A percentile compares a stretch with the other conserved stretches of the same genome.
These are phyloP conservation scores for Camponotus vicinus DNA, from an alignment of 1,140 invertebrate genomes.

Conservation along the genomic window DNA sequence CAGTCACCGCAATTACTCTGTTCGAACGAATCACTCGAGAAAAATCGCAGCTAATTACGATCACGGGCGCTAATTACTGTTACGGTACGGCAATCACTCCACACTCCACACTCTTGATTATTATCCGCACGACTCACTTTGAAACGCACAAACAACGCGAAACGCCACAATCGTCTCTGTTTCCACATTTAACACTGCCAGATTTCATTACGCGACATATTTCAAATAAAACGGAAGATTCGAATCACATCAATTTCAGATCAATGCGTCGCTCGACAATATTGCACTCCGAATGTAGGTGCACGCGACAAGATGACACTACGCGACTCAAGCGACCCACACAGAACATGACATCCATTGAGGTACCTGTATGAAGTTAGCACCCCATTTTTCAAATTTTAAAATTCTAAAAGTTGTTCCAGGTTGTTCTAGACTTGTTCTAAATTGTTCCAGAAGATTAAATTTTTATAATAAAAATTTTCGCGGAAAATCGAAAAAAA, in stretches of 20 bases:
- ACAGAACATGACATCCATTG: too few species aligned
- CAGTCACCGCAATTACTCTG: conserved; percentile 2
- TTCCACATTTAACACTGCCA: neutral
- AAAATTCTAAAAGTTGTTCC: too few species aligned
- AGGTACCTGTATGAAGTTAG: too few species aligned
- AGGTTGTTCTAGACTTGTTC: too few species aligned
- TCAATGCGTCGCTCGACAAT: neutral
- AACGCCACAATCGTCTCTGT: neutral
- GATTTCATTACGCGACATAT: neutral
- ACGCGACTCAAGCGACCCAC: neutral
- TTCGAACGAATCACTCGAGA: neutral
- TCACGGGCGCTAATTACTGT: conserved; percentile 21
- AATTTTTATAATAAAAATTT: too few species aligned
- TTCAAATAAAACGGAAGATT: conserved; percentile 1
- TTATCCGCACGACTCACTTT: neutral
- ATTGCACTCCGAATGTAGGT: neutral
- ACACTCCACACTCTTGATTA: neutral
- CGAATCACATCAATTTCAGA: neutral
- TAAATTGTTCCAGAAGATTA: too few species aligned
- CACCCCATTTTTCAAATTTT: too few species aligned
- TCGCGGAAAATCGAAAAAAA: too few species aligned
- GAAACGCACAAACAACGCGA: neutral
- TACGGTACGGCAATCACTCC: neutral
- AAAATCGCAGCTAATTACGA: conserved; percentile 21
- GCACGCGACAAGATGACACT: neutral